phyloP scores from a whole-genome alignment of 2,113 vertebrate species.

The Pseudopodoces humilis region DNA sequence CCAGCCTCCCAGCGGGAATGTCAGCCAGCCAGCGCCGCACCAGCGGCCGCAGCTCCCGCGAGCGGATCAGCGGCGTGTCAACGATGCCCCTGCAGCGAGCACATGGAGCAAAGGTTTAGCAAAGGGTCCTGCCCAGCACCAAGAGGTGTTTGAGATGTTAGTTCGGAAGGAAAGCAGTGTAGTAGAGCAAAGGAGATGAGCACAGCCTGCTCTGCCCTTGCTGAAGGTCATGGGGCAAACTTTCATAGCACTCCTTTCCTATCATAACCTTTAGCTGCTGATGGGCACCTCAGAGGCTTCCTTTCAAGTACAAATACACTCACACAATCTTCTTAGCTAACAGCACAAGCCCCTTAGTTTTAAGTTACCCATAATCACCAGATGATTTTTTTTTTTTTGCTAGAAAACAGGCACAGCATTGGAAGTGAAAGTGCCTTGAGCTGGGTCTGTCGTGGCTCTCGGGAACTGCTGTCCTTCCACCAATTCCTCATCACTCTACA shows the following conservation, averaged over 20 bases:
- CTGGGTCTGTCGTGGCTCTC: fast-evolving
- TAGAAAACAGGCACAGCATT: neutral
- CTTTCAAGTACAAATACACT: neutral
- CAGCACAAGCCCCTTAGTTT: neutral
- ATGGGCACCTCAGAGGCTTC: neutral
- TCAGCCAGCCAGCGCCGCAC: conserved; percentile 81
- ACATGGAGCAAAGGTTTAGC: neutral
- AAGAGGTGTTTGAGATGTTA: fast-evolving
- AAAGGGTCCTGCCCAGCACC: fast-evolving
- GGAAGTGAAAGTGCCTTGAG: neutral
- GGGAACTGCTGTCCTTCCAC: neutral
- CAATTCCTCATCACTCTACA: neutral
- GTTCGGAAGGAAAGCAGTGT: fast-evolving
- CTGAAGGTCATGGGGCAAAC: neutral
- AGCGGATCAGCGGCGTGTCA: conserved; percentile 85
- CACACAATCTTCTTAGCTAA: neutral
- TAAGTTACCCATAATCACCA: neutral
- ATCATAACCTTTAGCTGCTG: fast-evolving
- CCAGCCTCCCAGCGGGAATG: conserved; percentile 85
- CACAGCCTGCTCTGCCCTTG: neutral
- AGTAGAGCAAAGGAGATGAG: neutral
- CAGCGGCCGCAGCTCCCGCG: conserved; percentile 79
- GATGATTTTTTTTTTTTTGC: neutral
- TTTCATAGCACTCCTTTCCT: fast-evolving
- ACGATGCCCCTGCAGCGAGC: conserved; percentile 77